Evolutionary conservation across 1,140 invertebrate species (phyloP).

Genomic region (Pseudomyrmex sp.): DNA sequence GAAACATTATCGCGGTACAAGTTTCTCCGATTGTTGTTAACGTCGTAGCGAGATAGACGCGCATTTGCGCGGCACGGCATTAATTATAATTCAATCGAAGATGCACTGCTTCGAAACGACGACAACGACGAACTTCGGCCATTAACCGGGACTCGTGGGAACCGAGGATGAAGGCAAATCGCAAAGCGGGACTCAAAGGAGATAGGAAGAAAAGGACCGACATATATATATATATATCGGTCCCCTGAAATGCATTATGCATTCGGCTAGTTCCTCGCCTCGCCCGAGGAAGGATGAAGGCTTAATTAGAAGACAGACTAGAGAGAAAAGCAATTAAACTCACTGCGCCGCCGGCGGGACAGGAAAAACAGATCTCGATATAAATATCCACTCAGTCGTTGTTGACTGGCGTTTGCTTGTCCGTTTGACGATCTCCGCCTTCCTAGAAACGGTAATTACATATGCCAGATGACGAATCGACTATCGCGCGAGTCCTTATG

Average conservation of each 20-base stretch:
- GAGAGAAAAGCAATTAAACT: slow-evolving; percentile 80
- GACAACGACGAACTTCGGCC: slow-evolving; percentile 35
- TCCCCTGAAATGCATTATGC: slow-evolving; percentile 81
- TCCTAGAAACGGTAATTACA: slow-evolving; percentile 20
- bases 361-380: slow-evolving; percentile 58
- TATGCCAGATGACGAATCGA: neutral
- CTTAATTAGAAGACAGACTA: slow-evolving; percentile 80
- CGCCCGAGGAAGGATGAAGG: slow-evolving; percentile 66
- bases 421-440: slow-evolving; percentile 2
- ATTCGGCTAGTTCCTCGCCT: slow-evolving; percentile 76
- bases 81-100: slow-evolving; percentile 58
- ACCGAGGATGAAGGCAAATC: slow-evolving; percentile 43
- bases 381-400: slow-evolving; percentile 20
- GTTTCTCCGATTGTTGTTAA: slow-evolving; percentile 20
- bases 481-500: neutral
- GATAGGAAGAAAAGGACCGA: slow-evolving; percentile 63
- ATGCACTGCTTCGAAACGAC: slow-evolving; percentile 27
- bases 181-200: slow-evolving; percentile 10
- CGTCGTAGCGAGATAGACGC: neutral
- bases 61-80: slow-evolving; percentile 21
- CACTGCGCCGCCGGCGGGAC: neutral
- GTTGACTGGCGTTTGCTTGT: slow-evolving; percentile 36
- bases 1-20: neutral
- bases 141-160: slow-evolving; percentile 28
- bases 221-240: too few relatives aligned